A percentile compares a stretch with the other conserved stretches of the same genome.
Conservation (phyloP, 2,888 invertebrate species). For the Pachliopta kotzebuea region DNA sequence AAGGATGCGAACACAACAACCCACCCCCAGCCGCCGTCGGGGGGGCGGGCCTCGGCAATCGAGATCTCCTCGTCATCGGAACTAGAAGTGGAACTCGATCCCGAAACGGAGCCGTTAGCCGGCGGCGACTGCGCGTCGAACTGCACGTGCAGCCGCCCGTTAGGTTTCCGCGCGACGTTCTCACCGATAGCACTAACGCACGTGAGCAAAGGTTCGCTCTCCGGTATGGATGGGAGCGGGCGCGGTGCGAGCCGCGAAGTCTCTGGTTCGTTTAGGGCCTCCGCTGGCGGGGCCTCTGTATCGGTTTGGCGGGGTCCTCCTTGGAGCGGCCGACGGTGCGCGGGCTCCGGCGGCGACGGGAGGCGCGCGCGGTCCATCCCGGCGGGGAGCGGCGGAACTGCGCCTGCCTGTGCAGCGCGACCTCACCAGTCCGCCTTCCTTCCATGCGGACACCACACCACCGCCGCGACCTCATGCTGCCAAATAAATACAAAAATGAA, state of each 20-base stretch:
- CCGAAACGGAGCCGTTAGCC: slow-evolving; percentile 57
- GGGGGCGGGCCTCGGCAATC: slow-evolving; percentile 85
- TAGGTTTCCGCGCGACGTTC: slow-evolving; percentile 47
- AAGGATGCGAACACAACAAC: slow-evolving; percentile 94
- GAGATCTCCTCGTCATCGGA: slow-evolving; percentile 83
- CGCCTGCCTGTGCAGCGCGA: slow-evolving; percentile 68
- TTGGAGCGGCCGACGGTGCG: slow-evolving; percentile 68
- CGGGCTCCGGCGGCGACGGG: slow-evolving; percentile 65
- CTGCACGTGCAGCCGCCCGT: slow-evolving; percentile 79
- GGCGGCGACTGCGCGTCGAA: slow-evolving; percentile 77
- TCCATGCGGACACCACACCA: slow-evolving; percentile 75
- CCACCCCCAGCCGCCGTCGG: slow-evolving; percentile 97
- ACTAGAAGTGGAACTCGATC: slow-evolving; percentile 68
- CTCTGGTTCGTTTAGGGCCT: slow-evolving; percentile 61
- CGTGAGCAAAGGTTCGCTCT: slow-evolving; percentile 65
- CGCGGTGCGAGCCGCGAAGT: slow-evolving; percentile 62
- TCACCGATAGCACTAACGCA: slow-evolving; percentile 48
- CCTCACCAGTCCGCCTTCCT: slow-evolving; percentile 70
- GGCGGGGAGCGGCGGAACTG: slow-evolving; percentile 62
- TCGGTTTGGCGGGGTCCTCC: slow-evolving; percentile 72
- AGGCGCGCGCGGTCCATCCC: slow-evolving; percentile 72
- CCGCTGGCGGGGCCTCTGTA: slow-evolving; percentile 49
- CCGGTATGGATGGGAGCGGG: slow-evolving; percentile 63
- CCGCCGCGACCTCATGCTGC: slow-evolving; percentile 77
- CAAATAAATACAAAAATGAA: slow-evolving; percentile 40